Evolutionary conservation across 2,113 vertebrate species (phyloP).

Genomic region (Grallaria varia): DNA sequence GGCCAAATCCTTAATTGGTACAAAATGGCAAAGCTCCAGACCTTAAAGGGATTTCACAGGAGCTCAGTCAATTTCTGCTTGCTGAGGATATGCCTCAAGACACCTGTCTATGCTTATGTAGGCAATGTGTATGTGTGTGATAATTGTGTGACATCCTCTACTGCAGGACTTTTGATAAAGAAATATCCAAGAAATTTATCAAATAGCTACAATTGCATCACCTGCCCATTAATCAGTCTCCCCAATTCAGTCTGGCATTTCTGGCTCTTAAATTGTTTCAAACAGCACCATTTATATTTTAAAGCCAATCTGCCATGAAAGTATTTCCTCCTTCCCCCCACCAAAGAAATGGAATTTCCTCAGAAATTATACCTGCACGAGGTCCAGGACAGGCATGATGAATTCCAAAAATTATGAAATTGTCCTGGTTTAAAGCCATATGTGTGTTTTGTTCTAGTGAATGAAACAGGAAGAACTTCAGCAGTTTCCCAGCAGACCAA

Average conservation of each 20-base stretch:
- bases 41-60: not conserved
- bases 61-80: not conserved
- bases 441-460: not conserved
- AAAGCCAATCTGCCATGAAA: slow-evolving; percentile 35
- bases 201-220: not conserved
- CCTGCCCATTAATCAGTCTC: slow-evolving; percentile 4
- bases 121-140: not conserved
- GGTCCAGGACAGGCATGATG: not conserved
- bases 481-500: not conserved
- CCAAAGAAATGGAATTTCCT: slow-evolving; percentile 23
- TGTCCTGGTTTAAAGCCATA: not conserved
- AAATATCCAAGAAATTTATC: slow-evolving; percentile 28
- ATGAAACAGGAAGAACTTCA: not conserved
- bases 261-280: slow-evolving; percentile 19
- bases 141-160: not conserved
- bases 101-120: rapidly evolving
- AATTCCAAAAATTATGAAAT: not conserved
- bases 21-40: not conserved
- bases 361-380: not conserved
- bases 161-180: slow-evolving; percentile 17
- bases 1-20: not conserved
- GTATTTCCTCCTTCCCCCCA: not conserved
- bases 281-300: slow-evolving; percentile 41
- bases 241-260: not conserved
- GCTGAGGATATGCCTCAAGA: not conserved